Conservation (phyloP, 2,888 invertebrate genomes). For the Pandemis cinnamomeana region DNA sequence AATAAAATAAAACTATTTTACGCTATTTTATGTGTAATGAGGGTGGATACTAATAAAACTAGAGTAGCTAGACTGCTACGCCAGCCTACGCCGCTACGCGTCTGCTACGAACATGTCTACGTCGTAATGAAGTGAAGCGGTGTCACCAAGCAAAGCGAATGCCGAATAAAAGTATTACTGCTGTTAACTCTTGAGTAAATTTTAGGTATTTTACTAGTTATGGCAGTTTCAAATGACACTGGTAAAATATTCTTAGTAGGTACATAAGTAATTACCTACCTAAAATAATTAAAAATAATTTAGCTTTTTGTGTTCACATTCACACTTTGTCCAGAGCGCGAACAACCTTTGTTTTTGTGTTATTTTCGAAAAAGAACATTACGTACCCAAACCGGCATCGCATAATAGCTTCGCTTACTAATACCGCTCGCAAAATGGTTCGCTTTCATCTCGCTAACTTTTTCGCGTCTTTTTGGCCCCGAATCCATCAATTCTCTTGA, state of each 20-base stretch:
- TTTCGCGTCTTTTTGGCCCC: slow-evolving; percentile 79
- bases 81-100: slow-evolving; percentile 34
- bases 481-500: slow-evolving; percentile 83
- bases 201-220: background rate
- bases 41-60: background rate
- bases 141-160: background rate
- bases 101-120: slow-evolving; percentile 36
- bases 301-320: slow-evolving; percentile 3
- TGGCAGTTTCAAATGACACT: background rate
- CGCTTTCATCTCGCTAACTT: slow-evolving; percentile 75
- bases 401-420: slow-evolving; percentile 76
- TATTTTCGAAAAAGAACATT: slow-evolving; percentile 37
- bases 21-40: no score
- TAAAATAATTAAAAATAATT: background rate
- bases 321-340: slow-evolving; percentile 26
- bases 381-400: slow-evolving; percentile 48
- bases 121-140: slow-evolving; percentile 16
- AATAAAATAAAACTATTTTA: no score
- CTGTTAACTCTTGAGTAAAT: background rate
- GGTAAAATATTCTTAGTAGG: background rate
- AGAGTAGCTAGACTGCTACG: slow-evolving; percentile 18
- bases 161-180: background rate
- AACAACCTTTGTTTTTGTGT: slow-evolving; percentile 18
- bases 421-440: slow-evolving; percentile 72
- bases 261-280: background rate